Evolutionary conservation across 2,888 invertebrate species (phyloP).

Genomic region (Aspidiotus rigidus): DNA sequence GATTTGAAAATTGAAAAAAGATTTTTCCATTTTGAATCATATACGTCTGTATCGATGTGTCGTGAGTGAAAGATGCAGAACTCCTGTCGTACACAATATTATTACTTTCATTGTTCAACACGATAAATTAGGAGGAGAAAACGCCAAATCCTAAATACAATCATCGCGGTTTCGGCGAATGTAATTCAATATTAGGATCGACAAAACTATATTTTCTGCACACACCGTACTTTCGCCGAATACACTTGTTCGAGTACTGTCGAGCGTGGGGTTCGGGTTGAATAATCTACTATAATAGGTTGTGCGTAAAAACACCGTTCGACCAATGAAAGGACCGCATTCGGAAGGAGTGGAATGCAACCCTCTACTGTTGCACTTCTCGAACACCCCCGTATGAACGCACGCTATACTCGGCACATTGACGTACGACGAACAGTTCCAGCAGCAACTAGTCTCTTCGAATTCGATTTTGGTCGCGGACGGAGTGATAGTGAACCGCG

Average conservation of each 20-base stretch:
- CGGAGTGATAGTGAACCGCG: background rate
- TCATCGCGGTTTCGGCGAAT: background rate
- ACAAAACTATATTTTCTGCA: background rate
- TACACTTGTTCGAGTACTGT: slow-evolving; percentile 8
- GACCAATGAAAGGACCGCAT: slow-evolving; percentile 5
- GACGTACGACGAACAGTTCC: background rate
- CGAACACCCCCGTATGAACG: slow-evolving; percentile 10
- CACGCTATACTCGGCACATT: background rate
- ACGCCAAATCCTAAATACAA: too few relatives aligned
- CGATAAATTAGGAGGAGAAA: too few relatives aligned
- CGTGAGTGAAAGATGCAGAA: too few relatives aligned
- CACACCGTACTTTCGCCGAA: background rate
- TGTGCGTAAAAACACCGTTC: background rate
- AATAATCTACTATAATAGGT: slow-evolving; percentile 19
- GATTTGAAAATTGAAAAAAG: too few relatives aligned
- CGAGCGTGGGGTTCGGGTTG: slow-evolving; percentile 4
- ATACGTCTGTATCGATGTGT: too few relatives aligned
- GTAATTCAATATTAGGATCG: slow-evolving; percentile 1
- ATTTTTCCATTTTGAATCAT: too few relatives aligned
- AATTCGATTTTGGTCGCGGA: background rate
- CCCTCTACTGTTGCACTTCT: slow-evolving; percentile 11
- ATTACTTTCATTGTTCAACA: too few relatives aligned
- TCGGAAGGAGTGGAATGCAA: slow-evolving; percentile 11
- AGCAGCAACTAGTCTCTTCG: slow-evolving; percentile 3
- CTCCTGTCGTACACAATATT: too few relatives aligned